These are phyloP conservation scores for Trachops cirrhosus DNA, from an alignment of 2,797 vertebrate species.

Conservation along the genomic window DNA sequence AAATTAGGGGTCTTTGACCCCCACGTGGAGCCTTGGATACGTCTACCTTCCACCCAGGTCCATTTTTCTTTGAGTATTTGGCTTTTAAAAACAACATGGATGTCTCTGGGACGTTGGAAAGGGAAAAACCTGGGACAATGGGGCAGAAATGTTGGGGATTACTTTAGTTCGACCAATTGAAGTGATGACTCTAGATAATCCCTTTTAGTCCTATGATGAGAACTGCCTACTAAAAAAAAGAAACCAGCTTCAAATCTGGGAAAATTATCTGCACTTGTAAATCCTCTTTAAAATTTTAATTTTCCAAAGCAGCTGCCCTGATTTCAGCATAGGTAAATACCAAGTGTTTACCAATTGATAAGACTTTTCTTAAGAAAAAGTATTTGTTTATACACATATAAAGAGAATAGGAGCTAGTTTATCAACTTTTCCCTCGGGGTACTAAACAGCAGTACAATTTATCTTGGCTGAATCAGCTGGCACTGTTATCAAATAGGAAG, in stretches of 20 bases:
- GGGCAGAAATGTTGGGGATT: neutral
- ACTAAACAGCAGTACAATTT: conserved; percentile 18
- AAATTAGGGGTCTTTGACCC: conserved; percentile 61
- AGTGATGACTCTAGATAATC: neutral
- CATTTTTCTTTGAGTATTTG: neutral
- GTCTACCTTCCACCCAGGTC: neutral
- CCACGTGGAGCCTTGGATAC: neutral
- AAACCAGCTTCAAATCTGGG: conserved; percentile 61
- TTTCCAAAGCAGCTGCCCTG: conserved; percentile 70
- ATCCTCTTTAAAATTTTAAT: conserved; percentile 66
- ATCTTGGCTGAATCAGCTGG: conserved; percentile 68
- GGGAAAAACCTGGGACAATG: neutral
- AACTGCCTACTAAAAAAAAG: conserved; percentile 61
- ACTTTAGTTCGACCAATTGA: conserved; percentile 26
- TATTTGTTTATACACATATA: conserved; percentile 40
- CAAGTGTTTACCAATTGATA: conserved; percentile 77
- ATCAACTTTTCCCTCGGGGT: conserved; percentile 60
- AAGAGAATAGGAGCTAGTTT: conserved; percentile 59
- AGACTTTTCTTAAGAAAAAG: conserved; percentile 77
- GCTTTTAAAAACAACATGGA: neutral
- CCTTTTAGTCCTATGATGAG: neutral
- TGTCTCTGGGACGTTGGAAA: neutral
- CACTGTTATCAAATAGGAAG: conserved; percentile 66
- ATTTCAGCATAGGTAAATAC: conserved; percentile 72
- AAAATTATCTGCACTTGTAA: conserved; percentile 73